Evolutionary conservation across 2,113 vertebrate genomes (phyloP).

Genomic region (Limanda limanda): DNA sequence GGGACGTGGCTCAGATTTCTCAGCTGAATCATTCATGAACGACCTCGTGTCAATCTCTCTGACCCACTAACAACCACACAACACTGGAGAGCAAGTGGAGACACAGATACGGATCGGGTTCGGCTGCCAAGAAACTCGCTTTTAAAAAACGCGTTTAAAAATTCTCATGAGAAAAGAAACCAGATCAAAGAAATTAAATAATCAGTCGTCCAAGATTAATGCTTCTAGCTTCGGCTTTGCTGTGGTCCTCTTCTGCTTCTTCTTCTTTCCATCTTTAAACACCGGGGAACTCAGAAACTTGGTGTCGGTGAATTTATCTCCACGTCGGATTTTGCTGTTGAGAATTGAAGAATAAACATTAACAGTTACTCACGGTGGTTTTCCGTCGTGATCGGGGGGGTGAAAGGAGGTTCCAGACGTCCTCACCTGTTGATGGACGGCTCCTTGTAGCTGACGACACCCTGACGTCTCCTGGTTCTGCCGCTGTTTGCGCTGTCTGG

Average conservation of each 20-base stretch:
- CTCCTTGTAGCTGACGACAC: slow-evolving; percentile 78
- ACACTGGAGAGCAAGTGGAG: not conserved
- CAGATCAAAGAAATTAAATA: not conserved
- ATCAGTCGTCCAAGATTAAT: not conserved
- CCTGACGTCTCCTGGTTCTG: slow-evolving; percentile 49
- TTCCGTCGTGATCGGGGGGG: not conserved
- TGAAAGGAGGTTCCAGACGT: not conserved
- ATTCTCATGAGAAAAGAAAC: slow-evolving; percentile 18
- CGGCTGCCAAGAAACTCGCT: not conserved
- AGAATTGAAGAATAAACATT: not conserved
- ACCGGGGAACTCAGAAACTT: slow-evolving; percentile 75
- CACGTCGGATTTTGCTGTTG: slow-evolving; percentile 82
- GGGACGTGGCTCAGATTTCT: slow-evolving; percentile 26
- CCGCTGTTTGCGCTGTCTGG: slow-evolving; percentile 20
- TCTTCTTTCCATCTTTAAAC: slow-evolving; percentile 68
- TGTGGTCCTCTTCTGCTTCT: slow-evolving; percentile 35
- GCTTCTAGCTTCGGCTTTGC: fast-evolving
- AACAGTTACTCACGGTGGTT: not conserved
- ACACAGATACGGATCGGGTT: not conserved
- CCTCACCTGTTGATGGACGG: slow-evolving; percentile 77
- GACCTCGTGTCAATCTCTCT: slow-evolving; percentile 43
- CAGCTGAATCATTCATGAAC: slow-evolving; percentile 76
- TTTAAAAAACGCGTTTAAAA: not conserved
- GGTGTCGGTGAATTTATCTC: slow-evolving; percentile 76
- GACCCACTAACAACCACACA: slow-evolving; percentile 20